Base-by-base conservation (phyloP, 2,797 vertebrate species). In the Phylloscopus collybita region DNA sequence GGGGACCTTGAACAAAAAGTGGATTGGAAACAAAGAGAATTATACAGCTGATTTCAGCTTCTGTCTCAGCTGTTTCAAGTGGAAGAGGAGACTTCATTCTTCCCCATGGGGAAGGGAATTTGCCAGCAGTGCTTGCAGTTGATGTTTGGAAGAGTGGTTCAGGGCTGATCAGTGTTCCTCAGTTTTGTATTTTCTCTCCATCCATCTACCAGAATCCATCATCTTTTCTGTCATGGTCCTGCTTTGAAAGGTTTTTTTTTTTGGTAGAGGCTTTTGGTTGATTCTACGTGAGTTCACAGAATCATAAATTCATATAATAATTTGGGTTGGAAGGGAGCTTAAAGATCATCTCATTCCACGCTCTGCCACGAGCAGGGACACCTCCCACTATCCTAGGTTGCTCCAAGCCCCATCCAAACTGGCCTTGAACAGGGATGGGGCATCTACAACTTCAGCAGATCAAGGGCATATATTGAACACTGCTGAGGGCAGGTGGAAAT, bases 1-100 rank as follows among this genome's bases (percentile, higher is more conserved):
- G 13, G 8, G n/a, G 30, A 75, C 73, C 71, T 93, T 86, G 60
- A 80, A 73, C 61, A 75, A 87, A 85, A 92, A 30, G 3, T 42
- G 42, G 56, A 36, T 69, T 75, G 29, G 23, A 80, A 75, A 70
- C 18, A 69, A 60, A 47, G 56, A 72, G 29, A 70, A 42, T 70
- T 30, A 23, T 16, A 12, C 22, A 50, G 32, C 23, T 42, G 53
- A 92, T 74, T 85, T 85, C 42, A 80, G n/a, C 34, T 25, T 36
- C 26, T 25, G 14, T 57, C 32, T 54, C 29, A 76, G 22, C 16
- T 70, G 62, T 90, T 85, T 70, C 22, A 65, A 47, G 32, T 44
- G 34, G 38, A 80, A 88, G n/a, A 44, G n/a, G 19, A 67, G 44
- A 47, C 16, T 64, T 73, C 6, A 5, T 66, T 60, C 38, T 51